Conservation (phyloP, 2,797 vertebrate genomes). For the Columba guinea region DNA sequence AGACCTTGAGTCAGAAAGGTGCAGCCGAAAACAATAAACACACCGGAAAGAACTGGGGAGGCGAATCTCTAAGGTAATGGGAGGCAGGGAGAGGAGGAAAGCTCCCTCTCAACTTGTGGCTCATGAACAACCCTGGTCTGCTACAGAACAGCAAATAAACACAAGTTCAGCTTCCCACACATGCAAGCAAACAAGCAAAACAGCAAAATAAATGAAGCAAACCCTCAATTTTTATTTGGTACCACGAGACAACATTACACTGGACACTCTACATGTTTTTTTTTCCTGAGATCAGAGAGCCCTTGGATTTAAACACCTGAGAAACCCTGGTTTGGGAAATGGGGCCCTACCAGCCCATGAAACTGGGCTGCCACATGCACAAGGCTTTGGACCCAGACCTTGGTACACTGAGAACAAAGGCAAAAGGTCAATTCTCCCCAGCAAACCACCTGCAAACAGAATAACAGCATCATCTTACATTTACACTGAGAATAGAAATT, state of each 20-base stretch:
- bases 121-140: neutral
- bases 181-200: neutral
- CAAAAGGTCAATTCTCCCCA: neutral
- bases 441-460: neutral
- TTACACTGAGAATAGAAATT: conserved; percentile 49
- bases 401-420: neutral
- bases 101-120: neutral
- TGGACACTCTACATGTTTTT: neutral
- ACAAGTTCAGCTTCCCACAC: neutral
- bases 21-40: neutral
- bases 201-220: neutral
- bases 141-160: neutral
- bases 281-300: neutral
- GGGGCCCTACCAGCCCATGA: neutral
- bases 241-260: neutral
- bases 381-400: neutral
- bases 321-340: neutral
- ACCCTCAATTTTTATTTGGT: neutral
- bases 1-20: neutral
- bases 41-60: neutral
- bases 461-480: neutral
- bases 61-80: neutral
- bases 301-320: neutral
- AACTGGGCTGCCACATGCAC: neutral
- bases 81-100: neutral